Conservation (phyloP, 2,888 invertebrate species). For the Lithophane socia region DNA sequence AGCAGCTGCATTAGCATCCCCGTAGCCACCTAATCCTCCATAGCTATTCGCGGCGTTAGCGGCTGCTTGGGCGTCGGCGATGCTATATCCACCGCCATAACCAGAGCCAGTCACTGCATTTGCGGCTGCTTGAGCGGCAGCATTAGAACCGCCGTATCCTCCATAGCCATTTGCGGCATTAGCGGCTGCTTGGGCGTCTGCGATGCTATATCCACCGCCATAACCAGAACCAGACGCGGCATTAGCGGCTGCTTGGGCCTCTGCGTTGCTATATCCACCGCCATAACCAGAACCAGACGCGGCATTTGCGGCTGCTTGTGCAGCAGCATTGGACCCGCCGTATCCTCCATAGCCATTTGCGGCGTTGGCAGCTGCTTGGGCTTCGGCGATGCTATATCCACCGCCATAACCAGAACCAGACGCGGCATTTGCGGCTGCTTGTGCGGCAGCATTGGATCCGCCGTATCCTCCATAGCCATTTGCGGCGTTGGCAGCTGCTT, state of each 20-base stretch:
- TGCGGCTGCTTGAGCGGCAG: not conserved
- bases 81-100: not conserved
- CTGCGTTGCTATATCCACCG: slow-evolving; percentile 44
- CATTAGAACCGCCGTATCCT: not conserved
- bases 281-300: slow-evolving; percentile 31
- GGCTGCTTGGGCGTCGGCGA: not conserved
- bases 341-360: slow-evolving; percentile 18
- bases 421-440: slow-evolving; percentile 31
- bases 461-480: slow-evolving; percentile 22
- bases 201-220: not conserved
- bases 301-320: slow-evolving; percentile 34
- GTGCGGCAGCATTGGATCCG: slow-evolving; percentile 5
- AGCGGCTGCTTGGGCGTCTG: not conserved
- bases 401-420: slow-evolving; percentile 31
- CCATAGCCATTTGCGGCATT: not conserved
- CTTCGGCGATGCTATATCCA: slow-evolving; percentile 50
- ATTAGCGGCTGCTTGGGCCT: slow-evolving; percentile 39
- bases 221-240: slow-evolving; percentile 10
- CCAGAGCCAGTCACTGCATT: not conserved
- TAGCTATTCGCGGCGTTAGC: not conserved
- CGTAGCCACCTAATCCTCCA: not conserved
- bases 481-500: slow-evolving; percentile 21
- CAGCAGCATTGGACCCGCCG: slow-evolving; percentile 13
- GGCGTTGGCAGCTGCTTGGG: slow-evolving; percentile 29
- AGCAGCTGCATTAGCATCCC: slow-evolving; percentile 25